A percentile compares a stretch with the other conserved stretches of the same genome.
Conservation (phyloP, 2,888 invertebrate genomes). For the Eupeodes luniger region DNA sequence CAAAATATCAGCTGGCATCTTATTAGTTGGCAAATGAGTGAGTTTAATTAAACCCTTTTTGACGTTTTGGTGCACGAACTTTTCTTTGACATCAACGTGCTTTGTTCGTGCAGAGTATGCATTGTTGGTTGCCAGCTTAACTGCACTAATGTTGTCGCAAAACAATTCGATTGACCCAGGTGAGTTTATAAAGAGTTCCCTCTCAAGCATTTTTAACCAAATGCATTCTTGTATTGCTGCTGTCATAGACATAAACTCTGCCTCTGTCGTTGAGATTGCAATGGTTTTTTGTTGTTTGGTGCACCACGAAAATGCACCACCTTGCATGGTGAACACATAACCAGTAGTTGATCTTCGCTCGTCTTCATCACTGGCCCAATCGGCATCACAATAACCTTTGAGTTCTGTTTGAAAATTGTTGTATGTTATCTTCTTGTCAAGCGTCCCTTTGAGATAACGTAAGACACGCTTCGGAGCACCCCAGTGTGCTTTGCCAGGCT, state of each 20-base stretch:
- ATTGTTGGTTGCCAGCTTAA: background rate
- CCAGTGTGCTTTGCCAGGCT: constrained; percentile 30
- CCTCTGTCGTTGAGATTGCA: constrained; percentile 16
- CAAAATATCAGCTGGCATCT: constrained; percentile 45
- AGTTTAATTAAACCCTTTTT: constrained; percentile 33
- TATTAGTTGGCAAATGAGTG: constrained; percentile 17
- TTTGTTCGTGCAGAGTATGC: constrained; percentile 27
- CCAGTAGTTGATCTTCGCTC: constrained; percentile 33
- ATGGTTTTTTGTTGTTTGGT: constrained; percentile 4
- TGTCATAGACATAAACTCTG: constrained; percentile 28
- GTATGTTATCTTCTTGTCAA: constrained; percentile 56
- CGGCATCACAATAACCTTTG: constrained; percentile 37
- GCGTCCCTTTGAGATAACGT: constrained; percentile 75
- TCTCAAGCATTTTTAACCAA: constrained; percentile 58
- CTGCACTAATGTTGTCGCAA: constrained; percentile 1
- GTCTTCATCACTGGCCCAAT: constrained; percentile 41
- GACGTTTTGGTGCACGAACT: constrained; percentile 33
- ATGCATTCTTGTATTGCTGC: constrained; percentile 54
- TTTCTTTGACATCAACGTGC: constrained; percentile 39
- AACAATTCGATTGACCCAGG: background rate
- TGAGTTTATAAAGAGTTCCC: constrained; percentile 17
- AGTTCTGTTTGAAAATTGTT: constrained; percentile 27
- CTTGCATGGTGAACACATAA: constrained; percentile 25
- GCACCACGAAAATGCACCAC: constrained; percentile 11
- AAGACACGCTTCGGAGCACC: constrained; percentile 76